phyloP scores from a whole-genome alignment of 2,797 vertebrate genomes.

The Acanthornis magna region DNA sequence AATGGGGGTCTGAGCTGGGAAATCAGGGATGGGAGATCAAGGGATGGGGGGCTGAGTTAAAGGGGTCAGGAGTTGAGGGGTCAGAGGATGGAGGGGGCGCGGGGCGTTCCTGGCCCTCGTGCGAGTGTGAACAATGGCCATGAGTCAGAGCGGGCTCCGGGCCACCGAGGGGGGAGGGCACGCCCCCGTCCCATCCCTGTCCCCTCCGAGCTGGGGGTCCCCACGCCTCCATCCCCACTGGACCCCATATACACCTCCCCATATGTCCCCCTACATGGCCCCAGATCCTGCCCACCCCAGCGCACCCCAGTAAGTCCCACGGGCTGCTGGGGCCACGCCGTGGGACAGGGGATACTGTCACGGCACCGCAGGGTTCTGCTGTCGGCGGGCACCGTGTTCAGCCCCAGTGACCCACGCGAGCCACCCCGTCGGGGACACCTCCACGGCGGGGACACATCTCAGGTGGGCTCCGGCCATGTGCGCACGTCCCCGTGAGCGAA shows the following conservation, averaged over 20 bases:
- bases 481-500: fast-evolving
- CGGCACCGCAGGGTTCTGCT: not conserved
- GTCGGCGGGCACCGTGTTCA: not conserved
- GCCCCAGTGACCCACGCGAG: not conserved
- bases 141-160: not conserved
- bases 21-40: not conserved
- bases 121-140: constrained; percentile 2
- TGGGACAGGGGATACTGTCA: not conserved
- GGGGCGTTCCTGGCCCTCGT: not conserved
- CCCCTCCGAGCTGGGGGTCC: not conserved
- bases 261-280: fast-evolving
- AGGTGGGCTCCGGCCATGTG: not conserved
- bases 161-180: not conserved
- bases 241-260: not conserved
- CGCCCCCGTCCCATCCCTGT: not conserved
- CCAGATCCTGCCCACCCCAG: not conserved
- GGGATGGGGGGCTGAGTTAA: not conserved
- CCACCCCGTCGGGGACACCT: not conserved
- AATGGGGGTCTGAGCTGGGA: too few species aligned
- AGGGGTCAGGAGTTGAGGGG: not conserved
- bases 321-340: not conserved
- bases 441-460: not conserved
- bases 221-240: not conserved
- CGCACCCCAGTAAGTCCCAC: fast-evolving
- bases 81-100: not conserved